phyloP scores from a whole-genome alignment of 2,888 invertebrate genomes.

The Abscondita cerata region DNA sequence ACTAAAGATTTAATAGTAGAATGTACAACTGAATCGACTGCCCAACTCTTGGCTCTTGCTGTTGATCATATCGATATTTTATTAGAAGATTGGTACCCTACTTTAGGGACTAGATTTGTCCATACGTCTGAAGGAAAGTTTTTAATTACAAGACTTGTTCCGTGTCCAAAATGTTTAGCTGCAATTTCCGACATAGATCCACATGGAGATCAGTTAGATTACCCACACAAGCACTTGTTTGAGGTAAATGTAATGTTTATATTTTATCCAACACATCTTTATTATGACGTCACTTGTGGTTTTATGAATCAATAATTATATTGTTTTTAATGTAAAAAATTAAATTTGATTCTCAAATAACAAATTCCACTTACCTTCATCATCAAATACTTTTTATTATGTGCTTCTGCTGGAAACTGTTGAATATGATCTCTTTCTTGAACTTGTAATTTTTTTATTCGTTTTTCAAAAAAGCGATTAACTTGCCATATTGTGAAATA shows the following conservation, averaged over 20 bases:
- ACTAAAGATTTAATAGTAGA: conserved; percentile 69
- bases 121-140: conserved; percentile 97
- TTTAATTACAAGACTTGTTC: conserved; percentile 90
- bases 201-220: conserved; percentile 43
- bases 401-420: no score
- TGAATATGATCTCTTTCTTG: no score
- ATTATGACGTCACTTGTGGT: no score
- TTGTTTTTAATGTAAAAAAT: no score
- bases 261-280: no score
- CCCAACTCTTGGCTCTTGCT: conserved; percentile 83
- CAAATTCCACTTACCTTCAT: no score
- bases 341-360: no score
- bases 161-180: conserved; percentile 88
- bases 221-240: conserved; percentile 40
- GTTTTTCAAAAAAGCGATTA: no score
- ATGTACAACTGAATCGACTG: conserved; percentile 79
- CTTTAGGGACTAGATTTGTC: conserved; percentile 94
- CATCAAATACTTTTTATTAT: no score
- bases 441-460: no score
- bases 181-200: conserved; percentile 55
- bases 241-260: conserved; percentile 35
- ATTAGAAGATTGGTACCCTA: conserved; percentile 98
- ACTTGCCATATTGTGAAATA: no score
- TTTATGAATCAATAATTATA: no score
- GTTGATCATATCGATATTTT: conserved; percentile 96